A percentile compares a stretch with the other conserved stretches of the same genome.
Conservation (phyloP, 2,113 vertebrate species). For the Lamprotornis superbus region DNA sequence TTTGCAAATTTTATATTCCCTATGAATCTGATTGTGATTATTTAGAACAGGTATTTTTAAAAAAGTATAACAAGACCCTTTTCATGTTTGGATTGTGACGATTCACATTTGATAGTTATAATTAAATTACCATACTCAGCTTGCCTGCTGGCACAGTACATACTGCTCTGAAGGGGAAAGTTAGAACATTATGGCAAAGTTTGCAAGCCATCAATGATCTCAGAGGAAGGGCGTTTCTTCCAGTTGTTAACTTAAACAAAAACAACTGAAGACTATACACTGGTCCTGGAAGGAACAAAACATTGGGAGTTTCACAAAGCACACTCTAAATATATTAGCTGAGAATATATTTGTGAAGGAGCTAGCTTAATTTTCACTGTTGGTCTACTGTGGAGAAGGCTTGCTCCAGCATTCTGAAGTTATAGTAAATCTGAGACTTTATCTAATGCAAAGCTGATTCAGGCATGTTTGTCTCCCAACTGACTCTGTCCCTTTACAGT, state of each 20-base stretch:
- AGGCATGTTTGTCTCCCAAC: neutral
- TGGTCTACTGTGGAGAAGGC: neutral
- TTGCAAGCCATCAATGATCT: constrained; percentile 55
- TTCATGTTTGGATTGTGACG: neutral
- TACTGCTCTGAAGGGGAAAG: neutral
- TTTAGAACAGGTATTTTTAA: neutral
- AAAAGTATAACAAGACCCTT: neutral
- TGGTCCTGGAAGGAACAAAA: neutral
- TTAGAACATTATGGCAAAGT: constrained; percentile 35
- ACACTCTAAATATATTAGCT: neutral
- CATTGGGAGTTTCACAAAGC: neutral
- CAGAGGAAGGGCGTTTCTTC: constrained; percentile 62
- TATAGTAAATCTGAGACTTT: neutral
- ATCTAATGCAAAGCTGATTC: neutral
- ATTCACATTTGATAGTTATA: constrained; percentile 2
- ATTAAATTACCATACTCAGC: constrained; percentile 17
- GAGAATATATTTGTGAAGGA: neutral
- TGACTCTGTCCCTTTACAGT: neutral
- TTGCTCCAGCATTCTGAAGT: neutral
- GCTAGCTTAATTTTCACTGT: neutral
- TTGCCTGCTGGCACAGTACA: neutral
- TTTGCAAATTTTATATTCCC: neutral
- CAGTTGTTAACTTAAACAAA: constrained; percentile 48
- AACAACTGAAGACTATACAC: constrained; percentile 29
- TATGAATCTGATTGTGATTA: neutral